phyloP scores from a whole-genome alignment of 2,888 invertebrate species.

The Halictus quadricinctus region DNA sequence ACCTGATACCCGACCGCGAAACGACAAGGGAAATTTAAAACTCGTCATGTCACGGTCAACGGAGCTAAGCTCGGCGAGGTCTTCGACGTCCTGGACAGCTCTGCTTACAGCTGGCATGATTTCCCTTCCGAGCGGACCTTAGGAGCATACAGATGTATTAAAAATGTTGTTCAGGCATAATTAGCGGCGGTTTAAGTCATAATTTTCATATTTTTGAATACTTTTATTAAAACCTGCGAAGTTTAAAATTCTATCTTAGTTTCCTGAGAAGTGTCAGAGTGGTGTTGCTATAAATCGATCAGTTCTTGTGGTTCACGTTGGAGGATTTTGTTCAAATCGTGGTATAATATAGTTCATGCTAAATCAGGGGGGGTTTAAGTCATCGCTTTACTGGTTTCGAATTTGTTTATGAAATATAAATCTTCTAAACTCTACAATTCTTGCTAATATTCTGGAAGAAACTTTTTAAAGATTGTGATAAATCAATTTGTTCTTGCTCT shows the following conservation, averaged over 20 bases:
- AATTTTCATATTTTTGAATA: neutral
- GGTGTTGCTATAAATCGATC: neutral
- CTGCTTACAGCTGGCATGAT: neutral
- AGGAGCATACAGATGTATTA: neutral
- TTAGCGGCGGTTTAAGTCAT: neutral
- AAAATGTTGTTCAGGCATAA: neutral
- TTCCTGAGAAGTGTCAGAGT: no score
- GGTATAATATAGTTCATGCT: neutral
- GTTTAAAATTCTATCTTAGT: neutral
- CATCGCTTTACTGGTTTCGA: no score
- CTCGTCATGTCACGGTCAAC: slow-evolving; percentile 76
- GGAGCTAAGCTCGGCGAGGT: slow-evolving; percentile 6
- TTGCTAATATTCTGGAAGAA: no score
- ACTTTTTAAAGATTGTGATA: no score
- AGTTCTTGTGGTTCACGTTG: neutral
- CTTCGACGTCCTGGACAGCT: slow-evolving; percentile 23
- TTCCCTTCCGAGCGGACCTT: neutral
- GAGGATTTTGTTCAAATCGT: neutral
- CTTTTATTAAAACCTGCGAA: neutral
- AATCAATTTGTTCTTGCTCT: no score
- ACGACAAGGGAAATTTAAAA: slow-evolving; percentile 80
- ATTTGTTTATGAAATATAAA: no score
- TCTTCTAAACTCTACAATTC: no score
- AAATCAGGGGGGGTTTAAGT: neutral
- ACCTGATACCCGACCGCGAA: slow-evolving; percentile 78